Conservation (phyloP, 2,113 vertebrate genomes). For the Ceyx melanurus region DNA sequence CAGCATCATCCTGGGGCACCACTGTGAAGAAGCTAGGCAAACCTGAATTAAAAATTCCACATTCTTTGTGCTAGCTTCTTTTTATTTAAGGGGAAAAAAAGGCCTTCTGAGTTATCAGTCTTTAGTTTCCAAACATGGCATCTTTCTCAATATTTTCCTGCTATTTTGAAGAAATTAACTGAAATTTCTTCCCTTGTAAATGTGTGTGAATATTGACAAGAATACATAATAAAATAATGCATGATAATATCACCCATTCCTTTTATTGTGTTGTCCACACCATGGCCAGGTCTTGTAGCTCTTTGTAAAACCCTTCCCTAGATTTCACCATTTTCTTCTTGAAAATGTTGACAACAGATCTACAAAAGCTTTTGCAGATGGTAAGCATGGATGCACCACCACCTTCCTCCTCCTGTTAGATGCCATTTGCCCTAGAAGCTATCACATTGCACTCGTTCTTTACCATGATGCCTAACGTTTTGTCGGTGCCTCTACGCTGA, state of each 20-base stretch:
- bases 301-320: not conserved
- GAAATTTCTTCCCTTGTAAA: not conserved
- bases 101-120: not conserved
- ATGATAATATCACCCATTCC: not conserved
- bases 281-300: not conserved
- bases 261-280: not conserved
- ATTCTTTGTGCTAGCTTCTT: not conserved
- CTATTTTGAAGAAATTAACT: not conserved
- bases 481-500: not conserved
- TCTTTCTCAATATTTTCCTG: not conserved
- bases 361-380: not conserved
- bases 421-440: not conserved
- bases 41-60: not conserved
- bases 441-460: not conserved
- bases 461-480: not conserved
- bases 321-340: not conserved
- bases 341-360: not conserved
- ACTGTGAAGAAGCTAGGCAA: not conserved
- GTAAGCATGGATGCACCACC: not conserved
- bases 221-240: not conserved
- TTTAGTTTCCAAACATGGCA: not conserved
- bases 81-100: not conserved
- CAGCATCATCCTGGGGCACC: not conserved
- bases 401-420: not conserved
- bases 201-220: not conserved